phyloP scores from a whole-genome alignment of 64 coral and sea anemone species.

The Montipora efflorescens region DNA sequence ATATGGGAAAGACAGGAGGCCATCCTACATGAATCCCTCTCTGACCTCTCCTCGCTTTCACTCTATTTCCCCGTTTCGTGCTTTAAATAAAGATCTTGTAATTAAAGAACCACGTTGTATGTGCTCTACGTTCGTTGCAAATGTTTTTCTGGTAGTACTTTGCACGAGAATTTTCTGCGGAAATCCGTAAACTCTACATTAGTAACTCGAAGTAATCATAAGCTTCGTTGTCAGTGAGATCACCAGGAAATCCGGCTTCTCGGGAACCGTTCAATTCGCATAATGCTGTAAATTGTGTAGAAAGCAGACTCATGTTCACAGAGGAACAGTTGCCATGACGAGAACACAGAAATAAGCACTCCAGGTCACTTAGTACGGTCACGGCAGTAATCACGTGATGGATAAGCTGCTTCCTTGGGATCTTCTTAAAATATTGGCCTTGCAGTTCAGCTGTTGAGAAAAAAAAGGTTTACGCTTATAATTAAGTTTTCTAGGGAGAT shows the following conservation, averaged over 20 bases:
- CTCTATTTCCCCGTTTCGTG: no score
- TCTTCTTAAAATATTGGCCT: conserved; percentile 29
- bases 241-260: neutral
- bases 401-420: neutral
- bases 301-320: neutral
- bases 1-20: no score
- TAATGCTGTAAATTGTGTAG: neutral
- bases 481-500: neutral
- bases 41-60: no score
- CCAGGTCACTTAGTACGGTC: conserved; percentile 17
- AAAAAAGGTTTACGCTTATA: neutral
- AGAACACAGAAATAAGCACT: conserved; percentile 16
- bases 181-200: neutral
- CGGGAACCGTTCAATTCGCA: conserved; percentile 28
- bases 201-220: neutral
- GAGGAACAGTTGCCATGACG: conserved; percentile 10
- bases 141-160: no score
- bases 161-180: neutral
- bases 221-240: neutral
- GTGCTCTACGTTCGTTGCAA: no score
- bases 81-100: no score
- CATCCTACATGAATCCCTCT: no score
- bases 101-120: no score
- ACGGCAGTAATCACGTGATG: conserved; percentile 3
- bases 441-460: neutral